Base-by-base conservation (phyloP, 2,113 vertebrate genomes). In the Noctilio leporinus region DNA sequence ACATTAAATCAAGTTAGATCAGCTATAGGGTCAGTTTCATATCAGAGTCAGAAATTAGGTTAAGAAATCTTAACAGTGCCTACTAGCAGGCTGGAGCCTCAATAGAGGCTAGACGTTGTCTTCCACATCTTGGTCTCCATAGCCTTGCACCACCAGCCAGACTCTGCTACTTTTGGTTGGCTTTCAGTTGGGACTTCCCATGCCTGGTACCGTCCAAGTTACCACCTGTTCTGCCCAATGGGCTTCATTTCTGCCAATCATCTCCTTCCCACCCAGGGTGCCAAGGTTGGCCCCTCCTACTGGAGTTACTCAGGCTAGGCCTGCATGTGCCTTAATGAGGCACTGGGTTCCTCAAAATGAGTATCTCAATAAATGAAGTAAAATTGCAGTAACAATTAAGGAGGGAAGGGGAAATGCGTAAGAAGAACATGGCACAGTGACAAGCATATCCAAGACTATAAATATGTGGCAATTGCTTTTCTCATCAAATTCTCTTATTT, bases 401-500 rank as follows among this genome's bases (percentile, higher is more conserved):
- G 53, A 49, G 59, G 38, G 75, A 65, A 26, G 7, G 47, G 64
- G 91, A 96, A 85, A 57, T 80, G 38, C 11, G 0, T 59, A 83
- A 89, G 65, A 80, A 85, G 65, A 83, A 83, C 49, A 10, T 33
- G n/a, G 72, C 38, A 0, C 30, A 10, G 49, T 94, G 82, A 91
- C 85, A 91, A 84, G 55, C 72, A 82, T 24, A 30, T 82, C 69
- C 35, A 45, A 93, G 73, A 28, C 76, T 53, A 77, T 69, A 76
- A 53, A 62, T 69, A 51, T 38, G 90, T 92, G 51, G 94, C 62
- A 90, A 94, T 57, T 80, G 67, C 26, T 95, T 95, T 78, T 83
- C 80, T 72, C 75, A 76, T 83, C n/a, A 22, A 92, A 62, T 90
- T 75, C 73, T 92, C 86, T 89, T 82, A 51, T 95, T 95, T 57